Evolutionary conservation across 2,113 vertebrate species (phyloP).

Genomic region (Cavia aperea): DNA sequence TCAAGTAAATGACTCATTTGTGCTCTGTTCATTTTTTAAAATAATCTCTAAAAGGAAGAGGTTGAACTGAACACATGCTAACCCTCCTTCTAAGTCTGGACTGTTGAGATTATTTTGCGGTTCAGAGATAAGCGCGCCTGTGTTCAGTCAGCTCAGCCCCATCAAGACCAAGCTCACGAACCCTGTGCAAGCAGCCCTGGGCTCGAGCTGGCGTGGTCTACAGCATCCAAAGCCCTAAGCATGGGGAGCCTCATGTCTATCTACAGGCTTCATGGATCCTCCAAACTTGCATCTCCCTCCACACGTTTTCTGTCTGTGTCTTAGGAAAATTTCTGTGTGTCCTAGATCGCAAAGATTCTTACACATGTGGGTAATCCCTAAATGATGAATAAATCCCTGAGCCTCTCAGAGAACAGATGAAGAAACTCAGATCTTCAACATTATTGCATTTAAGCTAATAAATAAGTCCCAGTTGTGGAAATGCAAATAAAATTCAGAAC

Average conservation of each 20-base stretch:
- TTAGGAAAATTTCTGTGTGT: neutral
- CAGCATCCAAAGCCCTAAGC: neutral
- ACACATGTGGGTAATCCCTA: neutral
- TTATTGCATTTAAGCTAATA: neutral
- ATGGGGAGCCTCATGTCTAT: neutral
- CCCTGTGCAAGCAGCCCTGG: neutral
- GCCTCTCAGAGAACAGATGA: neutral
- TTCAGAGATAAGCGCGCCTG: neutral
- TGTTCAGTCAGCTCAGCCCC: neutral
- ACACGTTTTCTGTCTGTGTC: neutral
- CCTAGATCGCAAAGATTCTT: neutral
- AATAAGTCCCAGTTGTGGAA: neutral
- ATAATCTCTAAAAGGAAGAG: slow-evolving; percentile 31
- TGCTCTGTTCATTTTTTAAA: neutral
- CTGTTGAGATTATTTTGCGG: slow-evolving; percentile 9
- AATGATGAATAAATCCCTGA: neutral
- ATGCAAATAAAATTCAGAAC: neutral
- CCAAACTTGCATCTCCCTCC: neutral
- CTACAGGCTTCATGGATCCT: neutral
- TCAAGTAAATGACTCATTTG: neutral
- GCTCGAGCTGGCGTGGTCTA: neutral
- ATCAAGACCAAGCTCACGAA: neutral
- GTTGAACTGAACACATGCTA: neutral
- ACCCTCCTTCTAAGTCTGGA: neutral
- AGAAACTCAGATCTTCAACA: neutral